Evolutionary conservation across 2,797 vertebrate species (phyloP).

Genomic region (Astyanax mexicanus): DNA sequence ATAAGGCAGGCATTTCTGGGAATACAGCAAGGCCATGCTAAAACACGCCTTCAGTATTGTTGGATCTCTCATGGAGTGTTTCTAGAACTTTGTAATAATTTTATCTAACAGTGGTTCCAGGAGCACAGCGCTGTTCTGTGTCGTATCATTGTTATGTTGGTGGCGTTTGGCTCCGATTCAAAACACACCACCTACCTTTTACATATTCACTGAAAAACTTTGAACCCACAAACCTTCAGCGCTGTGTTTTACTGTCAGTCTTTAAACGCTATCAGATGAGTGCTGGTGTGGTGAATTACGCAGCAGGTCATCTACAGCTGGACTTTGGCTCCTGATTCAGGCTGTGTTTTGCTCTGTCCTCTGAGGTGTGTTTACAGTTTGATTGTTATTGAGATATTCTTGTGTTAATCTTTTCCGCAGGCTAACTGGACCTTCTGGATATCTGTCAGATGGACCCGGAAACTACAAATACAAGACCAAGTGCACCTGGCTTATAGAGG

Average conservation of each 20-base stretch:
- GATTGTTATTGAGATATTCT: slow-evolving; percentile 22
- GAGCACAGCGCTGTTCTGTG: neutral
- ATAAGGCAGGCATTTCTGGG: neutral
- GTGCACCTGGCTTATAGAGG: slow-evolving; percentile 97
- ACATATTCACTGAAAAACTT: neutral
- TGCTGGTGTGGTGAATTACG: neutral
- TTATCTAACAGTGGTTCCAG: neutral
- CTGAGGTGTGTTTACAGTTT: slow-evolving; percentile 6
- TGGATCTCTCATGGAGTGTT: neutral
- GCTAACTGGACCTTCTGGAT: slow-evolving; percentile 89
- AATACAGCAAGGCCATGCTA: slow-evolving; percentile 6
- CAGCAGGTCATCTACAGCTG: slow-evolving; percentile 1
- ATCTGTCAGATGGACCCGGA: slow-evolving; percentile 92
- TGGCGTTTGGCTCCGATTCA: neutral
- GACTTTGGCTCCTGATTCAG: slow-evolving; percentile 25
- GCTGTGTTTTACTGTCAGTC: neutral
- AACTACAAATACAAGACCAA: slow-evolving; percentile 99
- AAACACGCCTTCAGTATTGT: too few relatives aligned
- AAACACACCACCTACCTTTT: neutral
- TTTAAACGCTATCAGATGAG: neutral
- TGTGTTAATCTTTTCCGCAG: slow-evolving; percentile 65
- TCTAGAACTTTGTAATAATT: neutral
- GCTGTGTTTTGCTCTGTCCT: slow-evolving; percentile 7
- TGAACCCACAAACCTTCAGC: neutral
- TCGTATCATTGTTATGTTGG: neutral